Evolutionary conservation across 1,140 invertebrate species (phyloP), one percentile per base, ranked within the genome.

Genomic region (Caenorhabditis brenneri): DNA sequence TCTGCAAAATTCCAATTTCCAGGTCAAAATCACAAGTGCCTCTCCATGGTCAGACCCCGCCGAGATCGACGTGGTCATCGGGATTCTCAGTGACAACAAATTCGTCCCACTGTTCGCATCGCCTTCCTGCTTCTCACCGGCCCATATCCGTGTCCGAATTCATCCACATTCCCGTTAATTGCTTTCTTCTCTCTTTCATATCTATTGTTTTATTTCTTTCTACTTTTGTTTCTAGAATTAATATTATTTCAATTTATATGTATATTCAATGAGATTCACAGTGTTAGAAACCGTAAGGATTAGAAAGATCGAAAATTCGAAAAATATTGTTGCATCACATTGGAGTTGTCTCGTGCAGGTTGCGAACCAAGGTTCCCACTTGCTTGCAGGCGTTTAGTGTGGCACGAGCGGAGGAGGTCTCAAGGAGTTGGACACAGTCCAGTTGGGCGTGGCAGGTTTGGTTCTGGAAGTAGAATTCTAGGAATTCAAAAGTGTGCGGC

Each of bases 91-190:
- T 19, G 12, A 22, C 16, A 1, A 24, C 3, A 22, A 15, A 5
- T 42, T 74, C 15, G 65, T 74, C 29, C 65, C 36, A 2, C n/a
- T 74, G 5, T 65, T 65, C 58, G 29, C 58, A 15, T 65, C 65
- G 6, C 65, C 65, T 4, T 74, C 65, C 5, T 74, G 65, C 36
- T 74, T 74, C 65, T 42, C 65, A 22, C 36, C 65, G 19, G 65
- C 65, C 5, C 65, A 74, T 31, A 31, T 74, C 16, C 33, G 65
- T 22, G 65, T 74, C 10, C 15, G 36, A 42, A 74, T 74, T 74
- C 65, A 74, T 74, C 65, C 65, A 24, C 65, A 74, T 24, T 22
- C 65, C n/a, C 65, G 65, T 12, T 74, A 29, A 74, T 74, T 24
- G 12, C 12, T 42, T 42, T 42, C 5, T 42, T 42, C 12, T 42